Base-by-base conservation (phyloP, 1,140 invertebrate genomes). In the Plutomurus gul region DNA sequence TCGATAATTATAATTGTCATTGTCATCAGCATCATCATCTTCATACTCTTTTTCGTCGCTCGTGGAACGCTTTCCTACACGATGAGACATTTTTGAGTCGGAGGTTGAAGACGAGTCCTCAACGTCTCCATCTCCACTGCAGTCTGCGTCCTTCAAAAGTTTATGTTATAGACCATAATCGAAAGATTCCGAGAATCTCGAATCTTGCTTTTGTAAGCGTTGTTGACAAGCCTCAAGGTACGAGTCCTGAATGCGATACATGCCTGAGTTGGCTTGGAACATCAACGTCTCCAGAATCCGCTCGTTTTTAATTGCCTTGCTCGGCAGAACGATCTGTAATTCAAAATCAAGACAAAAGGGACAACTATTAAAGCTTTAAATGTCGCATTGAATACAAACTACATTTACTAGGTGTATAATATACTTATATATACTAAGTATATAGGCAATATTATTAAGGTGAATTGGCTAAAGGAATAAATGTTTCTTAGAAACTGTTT, bases 301-400 rank as follows among this genome's bases (percentile, higher is more conserved):
- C 85, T 97, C 95, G 86, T 97, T 96, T 85, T 94, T 95, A 82
- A 97, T 96, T 16, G 95, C 94, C 86, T 96, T 97, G 43, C 94
- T 95, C 47, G 95, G 95, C 81, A 97, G 87, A 43, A 97, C 95
- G 82, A 96, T 92, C 92, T 93, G 86, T 6, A 87, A 87, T 10
- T 72, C 36, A 43, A 10, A 39, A 36, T 40, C 40, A 30, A 60
- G 27, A n/a, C 25, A 51, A 51, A 51, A 51, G 13, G 25, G 18
- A 47, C 16, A 51, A 51, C 11, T 51, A 5, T 22, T 51, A 18
- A 22, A 0, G 20, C 18, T 8, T 11, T 51, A 1, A 0, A 51
- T 22, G 47, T 51, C 20, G 13, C 7, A 25, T 22, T 22, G 25
- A 51, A 25, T 51, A 22, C 16, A 51, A 22, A 8, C 11, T 0